phyloP scores from a whole-genome alignment of 2,888 invertebrate species.

The Lobophora halterata region DNA sequence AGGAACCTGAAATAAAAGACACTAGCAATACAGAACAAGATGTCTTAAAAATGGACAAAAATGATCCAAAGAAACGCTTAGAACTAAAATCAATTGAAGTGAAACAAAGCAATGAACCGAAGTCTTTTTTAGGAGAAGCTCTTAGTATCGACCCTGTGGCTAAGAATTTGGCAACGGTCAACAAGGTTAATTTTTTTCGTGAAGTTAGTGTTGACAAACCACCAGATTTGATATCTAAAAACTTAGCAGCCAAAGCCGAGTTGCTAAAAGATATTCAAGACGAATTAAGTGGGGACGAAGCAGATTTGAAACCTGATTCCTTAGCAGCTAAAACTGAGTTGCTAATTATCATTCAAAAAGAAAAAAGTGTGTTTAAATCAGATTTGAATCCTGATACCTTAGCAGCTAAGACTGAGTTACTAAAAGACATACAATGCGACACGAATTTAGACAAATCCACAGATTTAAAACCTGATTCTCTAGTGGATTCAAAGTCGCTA shows the following conservation, averaged over 20 bases:
- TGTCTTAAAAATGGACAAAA: conserved; percentile 8
- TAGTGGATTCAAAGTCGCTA: too few species aligned
- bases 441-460: too few species aligned
- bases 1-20: neutral
- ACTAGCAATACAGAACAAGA: conserved; percentile 4
- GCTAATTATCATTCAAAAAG: too few species aligned
- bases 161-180: neutral
- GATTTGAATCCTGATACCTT: too few species aligned
- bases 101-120: conserved; percentile 3
- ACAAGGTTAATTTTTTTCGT: conserved; percentile 9
- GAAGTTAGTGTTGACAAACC: conserved; percentile 10
- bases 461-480: too few species aligned
- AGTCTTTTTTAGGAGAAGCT: conserved; percentile 16
- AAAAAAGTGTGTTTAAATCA: too few species aligned
- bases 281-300: too few species aligned
- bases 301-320: too few species aligned
- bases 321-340: too few species aligned
- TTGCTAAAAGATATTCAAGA: too few species aligned
- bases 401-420: too few species aligned
- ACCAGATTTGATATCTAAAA: conserved; percentile 15
- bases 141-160: conserved; percentile 6
- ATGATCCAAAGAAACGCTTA: neutral
- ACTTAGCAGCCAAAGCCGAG: conserved; percentile 7
- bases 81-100: conserved; percentile 1
- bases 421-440: too few species aligned